Percentiles rank a stretch among this genome's conserved stretches.
Conservation (phyloP, 2,797 vertebrate genomes). For the Hapalemur alaotrensis region DNA sequence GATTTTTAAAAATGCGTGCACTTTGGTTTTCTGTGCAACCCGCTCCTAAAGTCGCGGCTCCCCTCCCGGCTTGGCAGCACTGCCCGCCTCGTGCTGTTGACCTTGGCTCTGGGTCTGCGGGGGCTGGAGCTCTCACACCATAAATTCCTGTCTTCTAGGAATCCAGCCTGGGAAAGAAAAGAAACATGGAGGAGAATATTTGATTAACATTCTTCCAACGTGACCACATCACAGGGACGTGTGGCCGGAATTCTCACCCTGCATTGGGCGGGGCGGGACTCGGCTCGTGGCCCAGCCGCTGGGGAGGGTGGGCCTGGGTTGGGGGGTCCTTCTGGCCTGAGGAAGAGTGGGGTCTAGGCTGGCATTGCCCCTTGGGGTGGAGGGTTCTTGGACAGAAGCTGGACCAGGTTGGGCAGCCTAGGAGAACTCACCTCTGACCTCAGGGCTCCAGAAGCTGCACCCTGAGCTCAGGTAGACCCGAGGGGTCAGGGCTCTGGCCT, state of each 20-base stretch:
- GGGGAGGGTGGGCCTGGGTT: background rate
- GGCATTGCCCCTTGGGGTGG: background rate
- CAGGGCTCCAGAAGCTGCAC: background rate
- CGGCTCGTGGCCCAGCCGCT: background rate
- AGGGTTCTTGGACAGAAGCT: background rate
- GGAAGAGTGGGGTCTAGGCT: background rate
- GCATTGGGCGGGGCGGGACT: constrained; percentile 58
- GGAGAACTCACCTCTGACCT: background rate
- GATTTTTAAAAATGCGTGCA: constrained; percentile 70
- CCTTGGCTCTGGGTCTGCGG: constrained; percentile 82
- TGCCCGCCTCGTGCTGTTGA: constrained; percentile 84
- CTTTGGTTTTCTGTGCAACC: constrained; percentile 78
- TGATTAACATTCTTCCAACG: constrained; percentile 87
- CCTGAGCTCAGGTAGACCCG: background rate
- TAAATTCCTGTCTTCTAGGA: constrained; percentile 91
- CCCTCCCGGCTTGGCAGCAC: constrained; percentile 82
- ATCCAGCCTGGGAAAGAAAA: constrained; percentile 88
- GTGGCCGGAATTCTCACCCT: constrained; percentile 77
- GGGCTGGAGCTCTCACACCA: constrained; percentile 86
- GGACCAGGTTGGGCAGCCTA: background rate
- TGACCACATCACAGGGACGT: constrained; percentile 82
- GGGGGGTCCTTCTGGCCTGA: background rate
- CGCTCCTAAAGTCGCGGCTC: constrained; percentile 73
- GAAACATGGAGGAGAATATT: constrained; percentile 81
- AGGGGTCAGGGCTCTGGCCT: background rate